Evolutionary conservation across 1,140 invertebrate genomes (phyloP).

Genomic region (Parasteatoda tepidariorum): DNA sequence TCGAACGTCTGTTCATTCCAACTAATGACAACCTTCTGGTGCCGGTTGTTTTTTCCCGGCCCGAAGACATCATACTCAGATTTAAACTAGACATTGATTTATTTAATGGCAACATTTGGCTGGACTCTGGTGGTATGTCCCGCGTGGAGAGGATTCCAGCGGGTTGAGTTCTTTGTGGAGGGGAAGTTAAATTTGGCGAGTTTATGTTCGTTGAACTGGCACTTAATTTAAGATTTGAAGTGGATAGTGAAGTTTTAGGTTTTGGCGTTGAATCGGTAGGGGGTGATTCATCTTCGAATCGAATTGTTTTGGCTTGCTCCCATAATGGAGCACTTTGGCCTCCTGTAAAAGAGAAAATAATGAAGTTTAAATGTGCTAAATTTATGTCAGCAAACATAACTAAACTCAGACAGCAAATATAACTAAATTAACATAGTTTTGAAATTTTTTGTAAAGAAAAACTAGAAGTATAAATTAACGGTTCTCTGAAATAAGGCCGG

Average conservation of each 20-base stretch:
- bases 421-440: neutral
- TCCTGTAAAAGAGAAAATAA: neutral
- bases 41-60: neutral
- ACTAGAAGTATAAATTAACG: too few relatives aligned
- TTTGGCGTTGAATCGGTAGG: neutral
- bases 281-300: constrained; percentile 22
- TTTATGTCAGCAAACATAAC: too few relatives aligned
- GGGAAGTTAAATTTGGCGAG: constrained; percentile 2
- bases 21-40: constrained; percentile 29
- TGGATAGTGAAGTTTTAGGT: neutral
- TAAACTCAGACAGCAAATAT: too few relatives aligned
- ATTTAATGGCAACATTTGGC: constrained; percentile 27
- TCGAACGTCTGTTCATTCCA: constrained; percentile 25
- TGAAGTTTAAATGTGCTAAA: neutral
- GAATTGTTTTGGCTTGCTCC: constrained; percentile 55
- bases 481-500: too few relatives aligned
- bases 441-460: neutral
- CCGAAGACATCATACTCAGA: neutral
- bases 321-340: constrained; percentile 50
- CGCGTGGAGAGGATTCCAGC: too few relatives aligned
- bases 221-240: constrained; percentile 21
- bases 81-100: constrained; percentile 42
- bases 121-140: neutral
- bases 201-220: constrained; percentile 21
- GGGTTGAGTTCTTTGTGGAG: neutral